Percentiles rank a stretch among this genome's conserved stretches.
Evolutionary conservation across 2,888 invertebrate species (phyloP).

Genomic region (Sinopyrophorus schimmeli): DNA sequence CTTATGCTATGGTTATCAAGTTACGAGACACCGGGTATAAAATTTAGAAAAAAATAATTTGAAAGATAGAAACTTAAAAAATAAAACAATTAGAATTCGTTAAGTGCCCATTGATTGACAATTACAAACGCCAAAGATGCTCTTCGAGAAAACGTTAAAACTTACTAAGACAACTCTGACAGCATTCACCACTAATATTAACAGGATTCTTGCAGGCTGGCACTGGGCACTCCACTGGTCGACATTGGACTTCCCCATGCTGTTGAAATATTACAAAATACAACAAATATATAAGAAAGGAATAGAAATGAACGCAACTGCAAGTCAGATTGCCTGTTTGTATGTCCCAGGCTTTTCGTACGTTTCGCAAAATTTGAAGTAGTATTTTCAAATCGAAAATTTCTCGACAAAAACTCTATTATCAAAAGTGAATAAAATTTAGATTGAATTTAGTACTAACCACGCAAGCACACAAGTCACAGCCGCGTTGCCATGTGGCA

Average conservation of each 20-base stretch:
- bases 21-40: too few species aligned
- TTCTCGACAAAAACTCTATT: not conserved
- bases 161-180: conserved; percentile 86
- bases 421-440: conserved; percentile 5
- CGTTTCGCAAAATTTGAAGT: conserved; percentile 23
- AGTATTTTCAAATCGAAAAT: not conserved
- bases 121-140: too few species aligned
- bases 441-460: conserved; percentile 57
- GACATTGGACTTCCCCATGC: conserved; percentile 85
- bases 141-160: too few species aligned
- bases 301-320: conserved; percentile 26
- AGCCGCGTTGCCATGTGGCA: conserved; percentile 81
- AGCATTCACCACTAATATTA: conserved; percentile 77
- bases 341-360: conserved; percentile 9
- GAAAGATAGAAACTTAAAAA: too few species aligned
- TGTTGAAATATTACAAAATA: conserved; percentile 50
- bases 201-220: conserved; percentile 81
- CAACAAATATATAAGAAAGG: conserved; percentile 11
- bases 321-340: conserved; percentile 24
- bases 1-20: too few species aligned
- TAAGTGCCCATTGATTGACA: too few species aligned
- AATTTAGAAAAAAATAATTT: too few species aligned
- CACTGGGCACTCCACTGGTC: conserved; percentile 78
- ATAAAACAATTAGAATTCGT: too few species aligned
- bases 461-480: conserved; percentile 87